Evolutionary conservation across 1,140 invertebrate genomes (phyloP), one percentile per base, ranked within the genome.

Genomic region (Rhyacophila brunnea): DNA sequence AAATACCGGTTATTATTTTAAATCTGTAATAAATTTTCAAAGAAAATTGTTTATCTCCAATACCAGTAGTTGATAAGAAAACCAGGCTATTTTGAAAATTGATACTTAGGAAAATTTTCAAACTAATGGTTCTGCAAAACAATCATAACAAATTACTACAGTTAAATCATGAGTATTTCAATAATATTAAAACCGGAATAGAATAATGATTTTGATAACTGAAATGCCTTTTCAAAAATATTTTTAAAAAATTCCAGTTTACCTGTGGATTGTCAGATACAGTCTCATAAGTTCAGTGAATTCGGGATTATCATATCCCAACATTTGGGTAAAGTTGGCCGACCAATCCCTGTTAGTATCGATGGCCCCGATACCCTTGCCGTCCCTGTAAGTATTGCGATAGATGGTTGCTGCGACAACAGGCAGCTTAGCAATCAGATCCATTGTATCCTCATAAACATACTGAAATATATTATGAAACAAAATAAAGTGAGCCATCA

Each of bases 401-500:
- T 98, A 98, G 60, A 99, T 98, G 2, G 93, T 93, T 1, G 96
- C 93, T 7, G 96, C 95, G 14, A 98, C 86, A 15, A 93, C 93
- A 0, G 95, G 94, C 63, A 98, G 75, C 75, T 98, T 98, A 32
- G 95, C 95, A 72, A 98, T 96, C 64, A 98, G 77, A 76, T 97
- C 92, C 91, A 98, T 95, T 14, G 92, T 84, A 74, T 99, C 96
- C 79, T 98, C 95, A 75, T 93, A 97, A 0, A 86, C 82, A 62
- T 88, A 87, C 81, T 98, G 91, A 68, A 70, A 73, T 28, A 28
- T 28, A 28, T 28, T 5, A 65, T 51, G 19, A 40, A 11, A 45
- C 14, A 45, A 19, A 45, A 45, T 14, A 40, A 40, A 40, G 23
- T 28, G 23, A 28, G 23, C 9, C 23, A 28, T 28, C 23, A 28